A percentile compares a stretch with the other conserved stretches of the same genome.
Conservation (phyloP, 2,113 vertebrate genomes). For the Cavia aperea region DNA sequence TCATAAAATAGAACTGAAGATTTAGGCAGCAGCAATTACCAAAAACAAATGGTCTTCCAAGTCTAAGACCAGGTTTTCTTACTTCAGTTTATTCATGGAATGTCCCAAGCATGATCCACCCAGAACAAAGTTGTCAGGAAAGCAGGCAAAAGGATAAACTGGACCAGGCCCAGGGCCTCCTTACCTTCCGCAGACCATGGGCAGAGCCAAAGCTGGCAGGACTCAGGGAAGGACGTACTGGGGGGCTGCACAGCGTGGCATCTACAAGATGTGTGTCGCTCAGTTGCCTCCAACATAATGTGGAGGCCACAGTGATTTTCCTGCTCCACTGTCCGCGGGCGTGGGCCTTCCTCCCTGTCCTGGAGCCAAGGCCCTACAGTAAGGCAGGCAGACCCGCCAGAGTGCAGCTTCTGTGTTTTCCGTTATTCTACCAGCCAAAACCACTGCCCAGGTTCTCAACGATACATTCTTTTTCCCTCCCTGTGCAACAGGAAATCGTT, state of each 20-base stretch:
- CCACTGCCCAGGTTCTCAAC: not conserved
- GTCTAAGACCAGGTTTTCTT: not conserved
- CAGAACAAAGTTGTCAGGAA: not conserved
- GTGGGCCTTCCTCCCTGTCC: not conserved
- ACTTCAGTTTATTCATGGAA: not conserved
- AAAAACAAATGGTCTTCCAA: not conserved
- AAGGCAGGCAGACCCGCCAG: not conserved
- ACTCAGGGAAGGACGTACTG: not conserved
- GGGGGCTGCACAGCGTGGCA: not conserved
- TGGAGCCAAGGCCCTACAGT: rapidly evolving
- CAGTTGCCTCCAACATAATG: not conserved
- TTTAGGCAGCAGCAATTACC: not conserved
- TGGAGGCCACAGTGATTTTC: not conserved
- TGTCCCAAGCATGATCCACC: no score
- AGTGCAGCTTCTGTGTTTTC: not conserved
- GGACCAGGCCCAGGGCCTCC: not conserved
- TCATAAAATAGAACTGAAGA: no score
- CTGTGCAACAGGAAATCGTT: rapidly evolving
- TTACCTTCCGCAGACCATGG: not conserved
- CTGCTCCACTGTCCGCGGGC: no score
- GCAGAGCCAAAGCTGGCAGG: not conserved
- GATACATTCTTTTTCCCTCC: not conserved
- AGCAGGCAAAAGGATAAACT: not conserved
- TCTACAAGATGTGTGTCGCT: no score
- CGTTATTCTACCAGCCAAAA: not conserved